These are phyloP conservation scores for Lycophotia porphyrea DNA, from an alignment of 2,888 invertebrate genomes.

Conservation along the genomic window DNA sequence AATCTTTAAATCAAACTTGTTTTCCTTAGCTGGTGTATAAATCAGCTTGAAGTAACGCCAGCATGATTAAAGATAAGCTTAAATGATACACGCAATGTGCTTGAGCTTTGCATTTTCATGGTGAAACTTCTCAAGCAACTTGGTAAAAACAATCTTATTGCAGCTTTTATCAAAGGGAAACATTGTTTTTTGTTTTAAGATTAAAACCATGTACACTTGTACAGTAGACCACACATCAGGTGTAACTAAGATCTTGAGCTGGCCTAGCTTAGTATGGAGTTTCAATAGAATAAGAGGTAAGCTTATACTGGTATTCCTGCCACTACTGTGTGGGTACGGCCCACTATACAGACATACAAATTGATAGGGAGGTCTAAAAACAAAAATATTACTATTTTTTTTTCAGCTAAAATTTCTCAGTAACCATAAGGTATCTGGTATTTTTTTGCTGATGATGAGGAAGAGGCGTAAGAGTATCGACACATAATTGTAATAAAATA, in stretches of 20 bases:
- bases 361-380: no score
- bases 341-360: no score
- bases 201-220: neutral
- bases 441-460: no score
- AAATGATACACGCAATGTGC: constrained; percentile 56
- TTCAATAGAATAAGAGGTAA: neutral
- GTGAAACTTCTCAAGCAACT: neutral
- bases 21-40: constrained; percentile 48
- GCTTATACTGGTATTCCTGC: no score
- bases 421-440: no score
- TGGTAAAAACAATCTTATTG: neutral
- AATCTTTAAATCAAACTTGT: constrained; percentile 54
- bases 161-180: neutral
- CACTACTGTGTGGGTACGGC: no score
- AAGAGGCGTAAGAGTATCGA: no score
- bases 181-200: constrained; percentile 6
- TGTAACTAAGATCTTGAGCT: neutral
- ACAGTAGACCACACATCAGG: no score
- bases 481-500: no score
- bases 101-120: constrained; percentile 19
- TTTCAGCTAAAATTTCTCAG: no score
- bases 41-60: constrained; percentile 35
- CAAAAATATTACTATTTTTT: no score
- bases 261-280: neutral
- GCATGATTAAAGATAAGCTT: constrained; percentile 51